These are phyloP conservation scores for Smutsia temminckii DNA, from an alignment of 2,797 vertebrate species.

Conservation along the genomic window DNA sequence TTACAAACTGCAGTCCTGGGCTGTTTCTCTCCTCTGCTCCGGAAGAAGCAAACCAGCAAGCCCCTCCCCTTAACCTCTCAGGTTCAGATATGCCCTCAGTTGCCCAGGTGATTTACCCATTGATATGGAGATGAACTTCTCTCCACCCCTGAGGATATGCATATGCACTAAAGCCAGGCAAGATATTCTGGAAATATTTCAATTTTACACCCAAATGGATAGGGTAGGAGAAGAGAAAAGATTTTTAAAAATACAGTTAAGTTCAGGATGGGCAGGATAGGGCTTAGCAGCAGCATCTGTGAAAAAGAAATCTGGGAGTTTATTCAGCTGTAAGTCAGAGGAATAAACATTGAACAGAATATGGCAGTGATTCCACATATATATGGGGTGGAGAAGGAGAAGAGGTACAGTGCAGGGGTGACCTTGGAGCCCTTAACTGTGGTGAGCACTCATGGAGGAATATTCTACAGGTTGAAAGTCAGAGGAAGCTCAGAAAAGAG, in stretches of 20 bases:
- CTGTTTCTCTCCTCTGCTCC: no score
- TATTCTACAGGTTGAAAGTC: not conserved
- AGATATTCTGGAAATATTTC: no score
- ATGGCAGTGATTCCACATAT: not conserved
- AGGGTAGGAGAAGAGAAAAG: not conserved
- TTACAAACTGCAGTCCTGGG: no score
- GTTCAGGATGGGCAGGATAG: not conserved
- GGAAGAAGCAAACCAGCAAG: no score
- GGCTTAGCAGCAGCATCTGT: not conserved
- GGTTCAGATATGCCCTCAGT: no score
- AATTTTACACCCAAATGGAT: not conserved
- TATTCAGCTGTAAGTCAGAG: not conserved
- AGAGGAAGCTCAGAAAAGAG: not conserved
- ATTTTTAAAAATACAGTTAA: not conserved
- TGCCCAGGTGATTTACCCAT: no score
- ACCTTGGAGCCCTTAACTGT: no score
- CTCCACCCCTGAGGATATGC: no score
- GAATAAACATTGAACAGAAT: not conserved
- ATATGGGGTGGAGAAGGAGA: not conserved
- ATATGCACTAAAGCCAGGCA: no score
- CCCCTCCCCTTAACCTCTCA: no score
- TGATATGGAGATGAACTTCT: no score
- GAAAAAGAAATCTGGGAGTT: not conserved
- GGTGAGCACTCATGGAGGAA: not conserved
- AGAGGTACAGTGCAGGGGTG: no score